Evolutionary conservation across 2,113 vertebrate genomes (phyloP).

Genomic region (Alosa alosa): DNA sequence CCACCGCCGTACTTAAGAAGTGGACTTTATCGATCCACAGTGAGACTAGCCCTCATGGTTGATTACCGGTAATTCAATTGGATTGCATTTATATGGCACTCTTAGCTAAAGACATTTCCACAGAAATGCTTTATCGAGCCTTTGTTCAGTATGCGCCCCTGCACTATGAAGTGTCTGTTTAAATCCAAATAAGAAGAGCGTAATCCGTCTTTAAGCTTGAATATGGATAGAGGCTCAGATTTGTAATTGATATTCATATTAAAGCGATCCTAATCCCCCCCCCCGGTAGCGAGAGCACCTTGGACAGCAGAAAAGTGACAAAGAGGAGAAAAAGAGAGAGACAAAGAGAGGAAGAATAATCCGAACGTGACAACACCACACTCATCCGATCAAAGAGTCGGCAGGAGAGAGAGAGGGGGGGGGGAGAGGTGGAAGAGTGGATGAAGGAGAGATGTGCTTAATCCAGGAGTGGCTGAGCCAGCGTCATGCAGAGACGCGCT

Average conservation of each 20-base stretch:
- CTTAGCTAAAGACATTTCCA: background rate
- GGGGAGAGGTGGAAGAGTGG: background rate
- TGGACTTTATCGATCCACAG: background rate
- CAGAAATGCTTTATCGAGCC: background rate
- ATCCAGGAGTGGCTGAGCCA: slow-evolving; percentile 37
- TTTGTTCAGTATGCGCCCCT: background rate
- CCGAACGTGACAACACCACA: background rate
- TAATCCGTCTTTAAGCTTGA: background rate
- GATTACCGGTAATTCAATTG: background rate
- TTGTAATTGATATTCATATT: slow-evolving; percentile 9
- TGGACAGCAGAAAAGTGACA: background rate
- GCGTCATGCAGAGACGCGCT: slow-evolving; percentile 39
- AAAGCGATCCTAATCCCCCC: background rate
- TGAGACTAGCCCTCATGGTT: background rate
- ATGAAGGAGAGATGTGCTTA: slow-evolving; percentile 45
- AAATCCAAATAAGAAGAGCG: slow-evolving; percentile 4
- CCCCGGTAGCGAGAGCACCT: background rate
- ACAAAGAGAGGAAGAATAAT: background rate
- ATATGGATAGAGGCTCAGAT: slow-evolving; percentile 5
- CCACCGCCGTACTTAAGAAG: background rate
- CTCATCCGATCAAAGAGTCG: background rate
- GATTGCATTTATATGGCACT: background rate
- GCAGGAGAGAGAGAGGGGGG: background rate
- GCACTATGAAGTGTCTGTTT: slow-evolving; percentile 1
- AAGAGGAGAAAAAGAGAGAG: background rate